Conservation (phyloP, 2,888 invertebrate genomes). For the Stenodema calcarata region DNA sequence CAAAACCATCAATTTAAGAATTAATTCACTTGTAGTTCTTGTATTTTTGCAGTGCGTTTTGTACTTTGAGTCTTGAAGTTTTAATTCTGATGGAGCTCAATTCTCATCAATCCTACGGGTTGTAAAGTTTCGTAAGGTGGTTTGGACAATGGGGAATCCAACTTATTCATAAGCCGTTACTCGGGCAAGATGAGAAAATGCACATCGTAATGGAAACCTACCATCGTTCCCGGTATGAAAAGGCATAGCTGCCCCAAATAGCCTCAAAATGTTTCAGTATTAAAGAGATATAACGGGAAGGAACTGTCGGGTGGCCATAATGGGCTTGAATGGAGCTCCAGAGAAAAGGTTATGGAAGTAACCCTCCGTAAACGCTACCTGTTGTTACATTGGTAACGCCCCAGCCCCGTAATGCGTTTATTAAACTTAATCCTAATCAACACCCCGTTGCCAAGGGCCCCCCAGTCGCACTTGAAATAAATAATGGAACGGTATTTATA, state of each 20-base stretch:
- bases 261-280: slow-evolving; percentile 7
- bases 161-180: neutral
- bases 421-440: slow-evolving; percentile 36
- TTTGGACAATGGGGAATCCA: too few species aligned
- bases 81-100: too few species aligned
- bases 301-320: neutral
- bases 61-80: too few species aligned
- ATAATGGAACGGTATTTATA: neutral
- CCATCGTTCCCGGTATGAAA: neutral
- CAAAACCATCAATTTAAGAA: too few species aligned
- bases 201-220: neutral
- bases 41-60: too few species aligned
- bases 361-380: neutral
- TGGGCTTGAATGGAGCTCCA: slow-evolving; percentile 7
- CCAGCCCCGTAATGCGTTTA: slow-evolving; percentile 1
- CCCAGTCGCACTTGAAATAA: neutral
- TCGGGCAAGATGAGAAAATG: neutral
- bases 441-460: neutral
- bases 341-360: neutral
- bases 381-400: neutral
- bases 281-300: slow-evolving; percentile 13
- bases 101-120: too few species aligned
- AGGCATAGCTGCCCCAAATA: neutral
- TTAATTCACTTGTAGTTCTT: too few species aligned
- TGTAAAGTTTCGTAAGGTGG: too few species aligned